Percentiles rank a stretch among this genome's conserved stretches.
Conservation (phyloP, 2,888 invertebrate genomes). For the Rhimphoctona megacephalus region DNA sequence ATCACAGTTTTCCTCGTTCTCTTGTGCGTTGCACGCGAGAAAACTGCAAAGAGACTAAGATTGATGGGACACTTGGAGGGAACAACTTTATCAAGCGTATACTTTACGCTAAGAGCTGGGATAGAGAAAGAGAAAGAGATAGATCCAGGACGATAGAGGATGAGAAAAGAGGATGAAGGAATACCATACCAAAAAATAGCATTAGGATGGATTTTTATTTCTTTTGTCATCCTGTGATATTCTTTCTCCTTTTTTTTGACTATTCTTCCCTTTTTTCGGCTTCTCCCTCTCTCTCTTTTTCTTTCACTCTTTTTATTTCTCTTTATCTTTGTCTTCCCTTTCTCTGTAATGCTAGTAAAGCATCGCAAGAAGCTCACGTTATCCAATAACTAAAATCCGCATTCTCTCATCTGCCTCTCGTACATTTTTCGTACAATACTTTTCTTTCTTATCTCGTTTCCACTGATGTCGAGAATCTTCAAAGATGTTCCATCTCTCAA, state of each 20-base stretch:
- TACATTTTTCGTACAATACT: neutral
- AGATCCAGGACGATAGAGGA: constrained; percentile 18
- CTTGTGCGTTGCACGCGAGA: constrained; percentile 67
- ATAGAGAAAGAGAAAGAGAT: constrained; percentile 41
- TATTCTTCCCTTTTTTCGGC: neutral
- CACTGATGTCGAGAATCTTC: neutral
- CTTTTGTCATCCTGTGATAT: constrained; percentile 15
- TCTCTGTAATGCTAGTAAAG: constrained; percentile 57
- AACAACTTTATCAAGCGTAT: constrained; percentile 75
- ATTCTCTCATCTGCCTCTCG: constrained; percentile 58
- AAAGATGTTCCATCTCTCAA: neutral
- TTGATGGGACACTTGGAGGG: constrained; percentile 73
- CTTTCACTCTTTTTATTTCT: neutral
- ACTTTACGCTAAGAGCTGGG: constrained; percentile 59
- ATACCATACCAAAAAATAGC: constrained; percentile 27
- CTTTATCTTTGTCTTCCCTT: constrained; percentile 1
- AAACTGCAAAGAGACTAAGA: constrained; percentile 74
- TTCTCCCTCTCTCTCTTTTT: constrained; percentile 20
- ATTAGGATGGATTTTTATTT: constrained; percentile 37
- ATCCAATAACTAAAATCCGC: constrained; percentile 52
- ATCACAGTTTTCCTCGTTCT: constrained; percentile 32
- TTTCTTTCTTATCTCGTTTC: neutral
- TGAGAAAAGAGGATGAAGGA: neutral
- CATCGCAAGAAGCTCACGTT: constrained; percentile 49
- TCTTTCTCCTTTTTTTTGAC: neutral